These are phyloP conservation scores for Liopterus haemorrhoidalis DNA, from an alignment of 2,888 invertebrate genomes.

Conservation along the genomic window DNA sequence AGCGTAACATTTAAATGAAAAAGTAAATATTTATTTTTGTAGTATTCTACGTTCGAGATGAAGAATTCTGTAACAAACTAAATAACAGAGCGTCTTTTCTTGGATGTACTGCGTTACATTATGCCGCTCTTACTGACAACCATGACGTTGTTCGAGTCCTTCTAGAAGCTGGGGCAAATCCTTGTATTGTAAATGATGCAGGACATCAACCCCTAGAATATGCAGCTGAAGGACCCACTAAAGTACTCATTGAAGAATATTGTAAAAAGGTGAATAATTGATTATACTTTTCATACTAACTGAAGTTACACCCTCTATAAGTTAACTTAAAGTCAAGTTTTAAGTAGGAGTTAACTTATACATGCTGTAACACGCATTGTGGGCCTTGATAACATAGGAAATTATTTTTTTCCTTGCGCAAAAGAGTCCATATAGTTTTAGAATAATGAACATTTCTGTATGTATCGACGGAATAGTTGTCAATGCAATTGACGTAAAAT, in stretches of 20 bases:
- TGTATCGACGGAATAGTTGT: too few relatives aligned
- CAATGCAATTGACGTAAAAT: too few relatives aligned
- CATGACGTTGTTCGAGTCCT: slow-evolving; percentile 57
- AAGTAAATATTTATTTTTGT: slow-evolving; percentile 25
- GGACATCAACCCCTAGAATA: slow-evolving; percentile 73
- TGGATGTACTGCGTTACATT: slow-evolving; percentile 84
- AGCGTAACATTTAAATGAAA: slow-evolving; percentile 7
- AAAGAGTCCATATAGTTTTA: too few relatives aligned
- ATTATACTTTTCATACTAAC: neutral
- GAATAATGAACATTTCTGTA: too few relatives aligned
- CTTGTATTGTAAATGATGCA: slow-evolving; percentile 66
- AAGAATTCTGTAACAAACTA: slow-evolving; percentile 70
- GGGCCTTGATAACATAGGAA: too few relatives aligned
- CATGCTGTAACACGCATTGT: too few relatives aligned
- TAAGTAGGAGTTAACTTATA: neutral
- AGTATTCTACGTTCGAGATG: slow-evolving; percentile 65
- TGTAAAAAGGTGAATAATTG: slow-evolving; percentile 43
- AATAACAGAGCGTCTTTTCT: slow-evolving; percentile 69
- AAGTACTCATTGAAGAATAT: slow-evolving; percentile 56
- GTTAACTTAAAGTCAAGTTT: neutral
- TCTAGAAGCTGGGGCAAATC: slow-evolving; percentile 68
- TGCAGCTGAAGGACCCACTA: slow-evolving; percentile 59
- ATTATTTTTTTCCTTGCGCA: too few relatives aligned
- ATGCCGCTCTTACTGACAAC: slow-evolving; percentile 75
- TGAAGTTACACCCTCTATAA: neutral